Conservation (phyloP, 1,140 invertebrate species). For the Carposina sasakii region DNA sequence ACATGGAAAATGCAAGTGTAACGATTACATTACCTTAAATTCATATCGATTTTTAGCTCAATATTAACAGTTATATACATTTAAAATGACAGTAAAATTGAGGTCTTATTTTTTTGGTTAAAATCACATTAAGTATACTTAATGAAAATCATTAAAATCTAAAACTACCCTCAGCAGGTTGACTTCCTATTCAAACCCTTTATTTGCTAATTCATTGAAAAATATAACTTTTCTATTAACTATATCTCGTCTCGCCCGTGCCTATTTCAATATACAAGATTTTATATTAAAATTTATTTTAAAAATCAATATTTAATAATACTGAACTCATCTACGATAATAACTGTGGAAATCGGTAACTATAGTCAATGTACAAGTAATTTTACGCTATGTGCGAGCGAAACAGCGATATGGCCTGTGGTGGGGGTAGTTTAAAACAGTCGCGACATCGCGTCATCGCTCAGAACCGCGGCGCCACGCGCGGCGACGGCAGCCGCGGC, state of each 20-base stretch:
- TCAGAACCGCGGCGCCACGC: conserved; percentile 59
- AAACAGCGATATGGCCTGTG: conserved; percentile 18
- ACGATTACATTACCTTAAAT: conserved; percentile 2
- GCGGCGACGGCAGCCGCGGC: conserved; percentile 43
- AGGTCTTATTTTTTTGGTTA: conserved; percentile 57
- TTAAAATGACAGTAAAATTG: conserved; percentile 49
- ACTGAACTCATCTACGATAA: neutral
- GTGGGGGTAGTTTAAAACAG: conserved; percentile 8
- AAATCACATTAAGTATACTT: conserved; percentile 62
- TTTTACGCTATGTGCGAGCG: conserved; percentile 1
- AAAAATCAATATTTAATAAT: conserved; percentile 11
- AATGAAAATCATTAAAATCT: too few relatives aligned
- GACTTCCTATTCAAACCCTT: too few relatives aligned
- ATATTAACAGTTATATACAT: conserved; percentile 31
- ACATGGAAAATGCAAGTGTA: conserved; percentile 10
- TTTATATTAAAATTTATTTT: conserved; percentile 8
- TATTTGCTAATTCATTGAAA: conserved; percentile 45
- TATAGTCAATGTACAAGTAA: neutral
- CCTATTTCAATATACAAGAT: conserved; percentile 13
- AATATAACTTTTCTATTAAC: conserved; percentile 32
- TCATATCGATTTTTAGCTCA: conserved; percentile 13
- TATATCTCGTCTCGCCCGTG: conserved; percentile 41
- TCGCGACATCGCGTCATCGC: conserved; percentile 20
- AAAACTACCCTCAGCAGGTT: too few relatives aligned
- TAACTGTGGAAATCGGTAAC: neutral